These are phyloP conservation scores for Spea multiplicata DNA, from an alignment of 2,113 vertebrate species.

Conservation along the genomic window DNA sequence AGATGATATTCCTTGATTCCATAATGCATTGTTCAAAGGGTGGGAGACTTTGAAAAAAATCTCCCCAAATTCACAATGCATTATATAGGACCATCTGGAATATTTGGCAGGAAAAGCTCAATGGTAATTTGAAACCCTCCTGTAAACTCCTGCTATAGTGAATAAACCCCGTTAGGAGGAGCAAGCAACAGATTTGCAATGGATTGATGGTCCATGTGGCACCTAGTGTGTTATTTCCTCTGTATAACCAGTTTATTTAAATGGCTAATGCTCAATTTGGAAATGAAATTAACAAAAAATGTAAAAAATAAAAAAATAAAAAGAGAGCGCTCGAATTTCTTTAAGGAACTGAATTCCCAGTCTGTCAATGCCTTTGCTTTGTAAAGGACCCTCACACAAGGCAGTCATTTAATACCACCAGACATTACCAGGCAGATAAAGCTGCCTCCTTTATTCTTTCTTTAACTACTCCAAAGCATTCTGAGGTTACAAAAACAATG, in stretches of 20 bases:
- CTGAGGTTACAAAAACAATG: conserved; percentile 24
- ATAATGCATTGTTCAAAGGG: no score
- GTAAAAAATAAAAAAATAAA: neutral
- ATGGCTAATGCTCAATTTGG: neutral
- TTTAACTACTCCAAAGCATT: conserved; percentile 18
- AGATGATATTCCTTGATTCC: no score
- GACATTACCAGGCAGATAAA: neutral
- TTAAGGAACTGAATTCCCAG: neutral
- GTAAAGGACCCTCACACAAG: neutral
- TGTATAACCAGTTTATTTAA: neutral
- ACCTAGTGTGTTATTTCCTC: neutral
- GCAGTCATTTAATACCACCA: conserved; percentile 2
- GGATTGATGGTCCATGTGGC: neutral
- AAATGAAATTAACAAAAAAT: neutral
- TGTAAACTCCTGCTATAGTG: no score
- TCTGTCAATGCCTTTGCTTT: neutral
- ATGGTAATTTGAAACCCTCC: no score
- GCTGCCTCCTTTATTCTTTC: conserved; percentile 20
- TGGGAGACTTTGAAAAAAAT: no score
- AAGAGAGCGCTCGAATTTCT: neutral
- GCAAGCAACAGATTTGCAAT: neutral
- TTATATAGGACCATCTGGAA: no score
- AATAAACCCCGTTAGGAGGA: no score
- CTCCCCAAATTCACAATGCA: no score
- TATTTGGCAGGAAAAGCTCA: no score